Base-by-base conservation (phyloP, 2,113 vertebrate species). In the Epinephelus fuscoguttatus region DNA sequence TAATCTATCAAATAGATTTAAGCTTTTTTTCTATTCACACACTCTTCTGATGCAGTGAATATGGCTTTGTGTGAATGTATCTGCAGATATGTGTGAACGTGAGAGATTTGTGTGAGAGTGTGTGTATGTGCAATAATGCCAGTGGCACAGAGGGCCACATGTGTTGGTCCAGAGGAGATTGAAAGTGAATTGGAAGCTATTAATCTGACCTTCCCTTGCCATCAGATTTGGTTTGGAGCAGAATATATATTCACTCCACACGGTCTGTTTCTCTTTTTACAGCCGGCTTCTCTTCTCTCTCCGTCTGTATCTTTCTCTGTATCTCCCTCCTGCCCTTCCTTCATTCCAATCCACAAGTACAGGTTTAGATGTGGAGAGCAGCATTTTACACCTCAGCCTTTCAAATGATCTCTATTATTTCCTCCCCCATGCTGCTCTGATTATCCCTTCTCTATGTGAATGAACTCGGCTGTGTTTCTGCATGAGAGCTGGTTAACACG, bases 111-210 rank as follows among this genome's bases (percentile, higher is more conserved):
- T 50, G 55, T 71, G 71, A 37, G 40, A 1, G 0, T 45, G 70
- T 71, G 57, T 30, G 42, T 40, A 6, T 11, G 78, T 77, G 75
- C n/a, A 56, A 19, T 60, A 70, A 56, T 23, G 73, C 75, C 82
- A 17, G 63, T 72, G 52, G 75, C 78, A 30, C 45, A 57, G 17
- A 25, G 70, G 86, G 81, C 78, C 88, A 79, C 87, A 89, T 90
- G 84, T 91, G 92, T 85, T 89, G 70, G 73, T 88, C 81, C 82
- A 84, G 27, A 78, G 77, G 79, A 88, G 89, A 90, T 82, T 87
- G 86, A 87, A 88, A 88, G 75, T 76, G n/a, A 89, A 92, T 88
- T 86, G 89, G 76, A 89, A 88, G 75, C 88, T 87, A 90, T 92
- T 88, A 88, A 88, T 90, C 89, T 92, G 82, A 84, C 80, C 79